Base-by-base conservation (phyloP, 1,140 invertebrate genomes). In the Drosophila prosaltans region DNA sequence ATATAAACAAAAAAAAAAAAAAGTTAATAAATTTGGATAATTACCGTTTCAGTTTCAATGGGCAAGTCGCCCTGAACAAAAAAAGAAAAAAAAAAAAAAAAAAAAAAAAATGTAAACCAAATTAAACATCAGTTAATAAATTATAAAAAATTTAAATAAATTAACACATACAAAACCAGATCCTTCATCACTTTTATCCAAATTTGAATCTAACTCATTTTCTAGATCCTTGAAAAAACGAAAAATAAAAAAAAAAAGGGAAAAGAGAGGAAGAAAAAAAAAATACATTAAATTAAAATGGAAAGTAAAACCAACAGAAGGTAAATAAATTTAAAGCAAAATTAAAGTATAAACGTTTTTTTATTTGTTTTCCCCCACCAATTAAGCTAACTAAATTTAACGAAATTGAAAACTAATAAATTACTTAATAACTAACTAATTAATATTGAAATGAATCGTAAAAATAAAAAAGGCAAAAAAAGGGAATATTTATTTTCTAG, bases 171-270 rank as follows among this genome's bases (percentile, higher is more conserved):
- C 74, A 73, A 39, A 59, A 24, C 74, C 74, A 69, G 74, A 76
- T 54, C 60, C 74, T 21, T 74, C 72, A 30, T 30, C 28, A 16
- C 41, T 74, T 21, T 74, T 72, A 36, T 36, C 6, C 8, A 51
- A 51, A 51, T 10, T 6, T 1, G 45, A 51, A 51, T 57, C 36
- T 32, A 36, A 2, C 1, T 69, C 16, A 39, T 67, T 74, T 24
- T 81, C 82, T 40, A 60, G 40, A 64, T 81, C 81, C 81, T 83
- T 80, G 1, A 60, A 70, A 79, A 64, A 5, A 26, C 7, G 48
- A 70, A 39, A 21, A 3, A 62, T 58, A 67, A 21, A 16, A 59
- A 8, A 61, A 55, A 8, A 61, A 45, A 72, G 5, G 54, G 40
- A 5, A 7, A 67, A 32, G 28, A 26, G n/a, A 39, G 6, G 6